Base-by-base conservation (phyloP, 2,797 vertebrate genomes). In the Falco biarmicus region DNA sequence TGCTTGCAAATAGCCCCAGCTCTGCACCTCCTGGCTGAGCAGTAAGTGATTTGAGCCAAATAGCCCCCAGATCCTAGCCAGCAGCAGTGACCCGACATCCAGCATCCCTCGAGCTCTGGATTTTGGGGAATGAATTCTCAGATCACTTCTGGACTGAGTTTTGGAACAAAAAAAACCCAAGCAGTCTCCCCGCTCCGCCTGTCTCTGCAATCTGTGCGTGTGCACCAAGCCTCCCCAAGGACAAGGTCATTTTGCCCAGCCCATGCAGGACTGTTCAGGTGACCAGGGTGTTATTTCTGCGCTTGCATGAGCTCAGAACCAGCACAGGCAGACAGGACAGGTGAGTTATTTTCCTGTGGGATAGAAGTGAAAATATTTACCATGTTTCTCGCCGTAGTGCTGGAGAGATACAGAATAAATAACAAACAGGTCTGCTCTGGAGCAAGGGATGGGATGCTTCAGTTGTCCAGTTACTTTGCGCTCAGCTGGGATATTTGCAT, bases 41-140 rank as follows among this genome's bases (percentile, higher is more conserved):
- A 11, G 6, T 7, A 5, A 19, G 31, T 1, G 3, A 8, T 51
- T 32, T 0, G 6, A 61, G 48, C 70, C 60, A 25, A 51, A 28
- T 4, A 56, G 37, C 53, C 70, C 53, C 48, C 32, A 37, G 10
- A 20, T 37, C 24, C 25, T 1, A 13, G 15, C 68, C 34, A 31
- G 31, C 34, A 59, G 47, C 88, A 31, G 47, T 15, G 84, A 54
- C 51, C 47, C 0, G 1, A 0, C 5, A 18, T 25, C 84, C 73
- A 15, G 34, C 22, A 50, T 15, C 34, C 54, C 19, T 29, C 15
- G 16, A 74, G 69, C 75, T 68, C 11, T 25, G 43, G 65, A 22
- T 37, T 64, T 59, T 2, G 32, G 56, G 39, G 32, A 21, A 8
- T 24, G 51, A 43, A 48, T 29, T 32, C 24, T 69, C 63, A 19